phyloP scores from a whole-genome alignment of 2,797 vertebrate species.

The Pyrocephalus nanus region DNA sequence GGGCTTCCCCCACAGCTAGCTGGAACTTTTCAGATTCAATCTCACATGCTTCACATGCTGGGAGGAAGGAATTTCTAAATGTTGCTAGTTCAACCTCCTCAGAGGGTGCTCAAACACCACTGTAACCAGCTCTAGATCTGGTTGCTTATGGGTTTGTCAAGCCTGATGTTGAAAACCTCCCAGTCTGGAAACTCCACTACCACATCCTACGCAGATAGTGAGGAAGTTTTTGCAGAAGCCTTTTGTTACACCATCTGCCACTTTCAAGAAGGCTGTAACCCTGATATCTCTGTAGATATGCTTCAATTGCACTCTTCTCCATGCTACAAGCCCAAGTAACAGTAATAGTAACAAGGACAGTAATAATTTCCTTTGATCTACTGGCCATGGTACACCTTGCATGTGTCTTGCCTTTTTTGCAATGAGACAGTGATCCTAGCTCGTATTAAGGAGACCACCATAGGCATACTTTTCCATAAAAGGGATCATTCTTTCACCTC shows the following conservation, averaged over 20 bases:
- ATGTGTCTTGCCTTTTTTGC: neutral
- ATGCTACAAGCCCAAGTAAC: neutral
- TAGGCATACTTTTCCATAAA: neutral
- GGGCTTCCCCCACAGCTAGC: neutral
- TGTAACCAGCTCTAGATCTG: neutral
- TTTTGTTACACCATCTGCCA: neutral
- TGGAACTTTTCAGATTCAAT: neutral
- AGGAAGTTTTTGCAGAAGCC: neutral
- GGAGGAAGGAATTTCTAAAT: neutral
- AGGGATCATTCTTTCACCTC: neutral
- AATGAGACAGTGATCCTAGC: neutral
- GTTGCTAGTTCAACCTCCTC: neutral
- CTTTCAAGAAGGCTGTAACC: neutral
- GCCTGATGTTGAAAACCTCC: neutral
- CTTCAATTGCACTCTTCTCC: neutral
- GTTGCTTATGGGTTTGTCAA: neutral
- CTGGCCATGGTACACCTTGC: neutral
- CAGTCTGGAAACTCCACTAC: neutral
- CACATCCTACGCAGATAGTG: no score
- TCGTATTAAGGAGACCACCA: neutral
- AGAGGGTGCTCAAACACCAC: rapidly evolving
- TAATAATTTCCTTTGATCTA: neutral
- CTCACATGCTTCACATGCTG: neutral
- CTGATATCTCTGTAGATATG: neutral
- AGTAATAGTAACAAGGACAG: neutral